A percentile compares a stretch with the other conserved stretches of the same genome.
These are phyloP conservation scores for Drosophila nikananu DNA, from an alignment of 1,140 invertebrate genomes.

Conservation along the genomic window DNA sequence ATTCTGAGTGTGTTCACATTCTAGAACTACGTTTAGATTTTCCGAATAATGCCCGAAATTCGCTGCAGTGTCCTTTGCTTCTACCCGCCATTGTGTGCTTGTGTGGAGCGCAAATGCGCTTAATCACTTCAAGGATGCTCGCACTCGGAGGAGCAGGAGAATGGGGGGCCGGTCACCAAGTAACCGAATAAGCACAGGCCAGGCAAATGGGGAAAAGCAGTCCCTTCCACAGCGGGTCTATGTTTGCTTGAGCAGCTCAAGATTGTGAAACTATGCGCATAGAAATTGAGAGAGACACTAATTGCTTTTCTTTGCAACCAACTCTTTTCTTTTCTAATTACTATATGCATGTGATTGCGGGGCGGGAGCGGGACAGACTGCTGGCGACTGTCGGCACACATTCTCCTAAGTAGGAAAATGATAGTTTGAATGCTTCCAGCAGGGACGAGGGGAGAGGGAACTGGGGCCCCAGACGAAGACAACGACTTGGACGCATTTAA, in stretches of 20 bases:
- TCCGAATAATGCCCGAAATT: neutral
- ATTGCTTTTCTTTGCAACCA: slow-evolving; percentile 80
- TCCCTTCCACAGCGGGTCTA: slow-evolving; percentile 27
- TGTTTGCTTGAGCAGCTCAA: slow-evolving; percentile 60
- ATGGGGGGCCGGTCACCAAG: slow-evolving; percentile 51
- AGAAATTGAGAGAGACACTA: slow-evolving; percentile 83
- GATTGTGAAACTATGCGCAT: slow-evolving; percentile 64
- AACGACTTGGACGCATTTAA: slow-evolving; percentile 72
- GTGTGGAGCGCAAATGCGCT: slow-evolving; percentile 66
- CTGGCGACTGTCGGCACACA: slow-evolving; percentile 81
- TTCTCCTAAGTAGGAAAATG: slow-evolving; percentile 82
- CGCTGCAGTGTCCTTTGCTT: slow-evolving; percentile 29
- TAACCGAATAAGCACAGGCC: slow-evolving; percentile 50
- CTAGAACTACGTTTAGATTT: neutral
- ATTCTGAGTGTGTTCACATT: neutral
- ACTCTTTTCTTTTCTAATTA: slow-evolving; percentile 84
- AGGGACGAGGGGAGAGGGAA: slow-evolving; percentile 16
- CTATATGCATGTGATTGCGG: slow-evolving; percentile 58
- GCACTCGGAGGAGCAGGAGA: slow-evolving; percentile 11
- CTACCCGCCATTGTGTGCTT: slow-evolving; percentile 24
- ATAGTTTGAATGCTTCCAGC: slow-evolving; percentile 79
- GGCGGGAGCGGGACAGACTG: slow-evolving; percentile 46
- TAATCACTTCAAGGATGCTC: slow-evolving; percentile 67
- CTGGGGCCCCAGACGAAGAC: slow-evolving; percentile 18
- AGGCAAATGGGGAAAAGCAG: slow-evolving; percentile 10